These are phyloP conservation scores for Yponomeuta evonymella DNA, from an alignment of 2,888 invertebrate species.

Conservation along the genomic window DNA sequence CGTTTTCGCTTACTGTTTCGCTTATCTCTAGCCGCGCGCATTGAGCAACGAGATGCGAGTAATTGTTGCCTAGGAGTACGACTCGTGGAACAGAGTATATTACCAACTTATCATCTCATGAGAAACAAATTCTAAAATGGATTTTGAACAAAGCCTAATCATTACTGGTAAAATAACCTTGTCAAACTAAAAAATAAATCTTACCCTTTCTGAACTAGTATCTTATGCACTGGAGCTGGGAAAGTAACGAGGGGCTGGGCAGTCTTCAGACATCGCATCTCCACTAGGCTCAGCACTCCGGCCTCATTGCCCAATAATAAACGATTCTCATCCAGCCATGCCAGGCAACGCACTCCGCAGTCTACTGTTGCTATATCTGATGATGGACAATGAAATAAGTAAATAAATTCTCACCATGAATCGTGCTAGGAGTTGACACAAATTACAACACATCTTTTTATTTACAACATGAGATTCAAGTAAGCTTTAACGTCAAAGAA, in stretches of 20 bases:
- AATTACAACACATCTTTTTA: too few species aligned
- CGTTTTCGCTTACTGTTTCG: too few species aligned
- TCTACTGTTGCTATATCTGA: conserved; percentile 54
- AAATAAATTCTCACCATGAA: not conserved
- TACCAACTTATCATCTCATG: too few species aligned
- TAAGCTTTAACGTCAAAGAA: too few species aligned
- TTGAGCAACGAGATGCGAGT: too few species aligned
- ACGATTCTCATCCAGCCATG: conserved; percentile 58
- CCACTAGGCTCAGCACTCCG: conserved; percentile 48
- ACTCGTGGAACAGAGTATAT: too few species aligned
- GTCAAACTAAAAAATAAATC: conserved; percentile 20
- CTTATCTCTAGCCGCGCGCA: too few species aligned
- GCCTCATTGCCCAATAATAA: conserved; percentile 65
- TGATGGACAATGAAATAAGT: not conserved
- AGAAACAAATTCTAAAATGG: too few species aligned
- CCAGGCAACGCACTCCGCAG: conserved; percentile 56
- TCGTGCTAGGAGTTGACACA: not conserved
- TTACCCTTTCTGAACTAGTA: conserved; percentile 51
- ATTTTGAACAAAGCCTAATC: too few species aligned
- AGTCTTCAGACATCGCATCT: conserved; percentile 45
- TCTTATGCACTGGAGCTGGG: conserved; percentile 56
- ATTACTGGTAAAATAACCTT: too few species aligned
- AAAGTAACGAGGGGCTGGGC: conserved; percentile 42
- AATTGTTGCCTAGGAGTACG: too few species aligned
- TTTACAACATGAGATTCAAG: too few species aligned